Base-by-base conservation (phyloP, 1,140 invertebrate species). In the Camponotus floridanus region DNA sequence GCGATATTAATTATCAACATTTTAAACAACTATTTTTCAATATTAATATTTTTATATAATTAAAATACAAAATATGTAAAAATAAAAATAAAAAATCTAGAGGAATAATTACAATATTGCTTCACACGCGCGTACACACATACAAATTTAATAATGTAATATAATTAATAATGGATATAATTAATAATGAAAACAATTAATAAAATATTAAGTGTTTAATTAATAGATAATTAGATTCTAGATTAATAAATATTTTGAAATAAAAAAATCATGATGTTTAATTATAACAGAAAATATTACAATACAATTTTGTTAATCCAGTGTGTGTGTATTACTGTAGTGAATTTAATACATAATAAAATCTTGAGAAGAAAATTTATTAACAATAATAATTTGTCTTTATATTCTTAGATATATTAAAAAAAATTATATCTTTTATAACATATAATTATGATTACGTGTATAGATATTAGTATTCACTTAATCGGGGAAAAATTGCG, bases 121-220 rank as follows among this genome's bases (percentile, higher is more conserved):
- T 51, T 51, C 15, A 51, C 45, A 48, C 13, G 45, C 2, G 45
- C 45, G 2, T 3, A 3, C 45, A 9, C 11, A 1, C 42, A 45
- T 9, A 8, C 42, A 48, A 3, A 39, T 39, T 39, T 39, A 39
- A 39, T 39, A 39, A 39, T 39, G 36, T 26, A 39, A 4, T 6
- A 2, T 39, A 39, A 39, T n/a, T 36, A 31, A 31, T 26, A 26
- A 26, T 26, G 26, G 1, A 26, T 26, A 26, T 26, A 26, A 26
- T 26, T 26, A 76, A 61, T 61, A 45, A 42, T 3, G 13, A 3
- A 6, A 31, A 39, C 42, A 45, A n/a, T 15, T 42, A 11, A 6
- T 48, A 57, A 57, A 74, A 39, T 74, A 21, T 15, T 74, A 36
- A 39, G 39, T 55, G 11, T 36, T 74, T 36, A 74, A 13, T 59